phyloP scores from a whole-genome alignment of 2,888 invertebrate genomes.

The Beris chalybata region DNA sequence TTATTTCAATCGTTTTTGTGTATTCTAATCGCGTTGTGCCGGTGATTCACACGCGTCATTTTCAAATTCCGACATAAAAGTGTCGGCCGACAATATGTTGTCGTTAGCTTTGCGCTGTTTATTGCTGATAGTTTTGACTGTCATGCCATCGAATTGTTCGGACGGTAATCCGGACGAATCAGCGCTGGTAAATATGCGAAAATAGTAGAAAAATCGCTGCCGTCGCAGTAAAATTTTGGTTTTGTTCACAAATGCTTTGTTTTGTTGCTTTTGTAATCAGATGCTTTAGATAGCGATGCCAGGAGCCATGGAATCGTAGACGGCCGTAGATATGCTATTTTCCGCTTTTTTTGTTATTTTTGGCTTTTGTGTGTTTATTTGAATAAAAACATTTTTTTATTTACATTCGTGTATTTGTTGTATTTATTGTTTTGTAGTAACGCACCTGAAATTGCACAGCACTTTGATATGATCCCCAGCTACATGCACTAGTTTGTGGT shows the following conservation, averaged over 20 bases:
- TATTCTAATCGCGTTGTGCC: neutral
- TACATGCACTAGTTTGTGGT: neutral
- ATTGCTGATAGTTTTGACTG: neutral
- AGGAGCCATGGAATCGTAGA: conserved; percentile 6
- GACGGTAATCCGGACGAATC: neutral
- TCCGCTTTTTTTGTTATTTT: neutral
- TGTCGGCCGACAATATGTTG: neutral
- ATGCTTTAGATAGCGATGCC: conserved; percentile 10
- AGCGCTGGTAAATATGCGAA: conserved; percentile 16
- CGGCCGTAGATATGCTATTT: neutral
- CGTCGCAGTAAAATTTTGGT: neutral
- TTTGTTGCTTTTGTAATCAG: conserved; percentile 13
- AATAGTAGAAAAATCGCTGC: conserved; percentile 1
- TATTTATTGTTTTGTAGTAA: too few species aligned
- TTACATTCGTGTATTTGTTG: neutral
- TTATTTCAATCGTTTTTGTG: neutral
- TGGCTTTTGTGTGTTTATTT: neutral
- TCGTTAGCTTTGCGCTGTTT: neutral
- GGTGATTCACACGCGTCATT: conserved; percentile 2
- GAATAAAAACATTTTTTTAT: neutral
- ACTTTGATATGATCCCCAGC: too few species aligned
- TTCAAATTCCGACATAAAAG: neutral
- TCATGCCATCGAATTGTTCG: neutral
- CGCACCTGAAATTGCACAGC: too few species aligned
- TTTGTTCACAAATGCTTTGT: neutral